Conservation (phyloP, 92 coral and sea anemone species). For the Siderastrea siderea region DNA sequence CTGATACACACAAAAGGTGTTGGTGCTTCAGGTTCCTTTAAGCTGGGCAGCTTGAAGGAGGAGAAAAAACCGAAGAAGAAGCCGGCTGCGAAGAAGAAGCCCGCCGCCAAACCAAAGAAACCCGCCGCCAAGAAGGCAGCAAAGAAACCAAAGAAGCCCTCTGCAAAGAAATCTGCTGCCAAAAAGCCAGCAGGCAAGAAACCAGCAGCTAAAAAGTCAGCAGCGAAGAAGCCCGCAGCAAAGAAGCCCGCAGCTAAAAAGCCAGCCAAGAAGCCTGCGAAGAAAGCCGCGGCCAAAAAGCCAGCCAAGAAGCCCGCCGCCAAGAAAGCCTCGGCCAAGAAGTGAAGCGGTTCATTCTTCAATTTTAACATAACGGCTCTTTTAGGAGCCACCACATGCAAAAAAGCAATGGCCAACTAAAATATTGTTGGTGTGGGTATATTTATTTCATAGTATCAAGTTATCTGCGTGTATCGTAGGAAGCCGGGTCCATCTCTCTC, state of each 20-base stretch:
- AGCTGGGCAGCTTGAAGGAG: conserved; percentile 26
- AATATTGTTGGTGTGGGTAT: too few relatives aligned
- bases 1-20: conserved; percentile 61
- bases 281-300: conserved; percentile 8
- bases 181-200: conserved; percentile 4
- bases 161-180: background rate
- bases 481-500: too few relatives aligned
- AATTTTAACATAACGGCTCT: background rate
- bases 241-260: conserved; percentile 13
- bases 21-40: conserved; percentile 76
- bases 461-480: too few relatives aligned
- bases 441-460: too few relatives aligned
- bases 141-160: conserved; percentile 51
- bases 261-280: background rate
- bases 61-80: conserved; percentile 48
- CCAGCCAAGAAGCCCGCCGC: conserved; percentile 18
- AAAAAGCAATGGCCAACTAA: too few relatives aligned
- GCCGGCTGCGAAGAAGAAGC: conserved; percentile 54
- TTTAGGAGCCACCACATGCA: too few relatives aligned
- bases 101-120: conserved; percentile 66
- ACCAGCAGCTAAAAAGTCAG: conserved; percentile 25
- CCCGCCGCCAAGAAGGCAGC: conserved; percentile 71
- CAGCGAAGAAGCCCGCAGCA: conserved; percentile 4
- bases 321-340: background rate
- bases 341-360: background rate